phyloP scores from a whole-genome alignment of 2,113 vertebrate genomes.

The Pionites leucogaster region DNA sequence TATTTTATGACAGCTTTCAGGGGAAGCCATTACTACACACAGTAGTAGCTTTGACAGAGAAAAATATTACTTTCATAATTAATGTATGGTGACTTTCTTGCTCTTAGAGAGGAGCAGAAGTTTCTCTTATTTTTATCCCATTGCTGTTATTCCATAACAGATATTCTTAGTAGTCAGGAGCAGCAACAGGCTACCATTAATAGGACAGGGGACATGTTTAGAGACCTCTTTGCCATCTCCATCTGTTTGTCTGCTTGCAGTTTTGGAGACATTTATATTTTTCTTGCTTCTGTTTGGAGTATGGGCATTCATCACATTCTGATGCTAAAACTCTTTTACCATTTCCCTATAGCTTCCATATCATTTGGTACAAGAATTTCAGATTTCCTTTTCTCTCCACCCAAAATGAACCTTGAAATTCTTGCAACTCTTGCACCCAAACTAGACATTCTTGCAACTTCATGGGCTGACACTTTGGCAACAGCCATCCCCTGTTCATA shows the following conservation, averaged over 20 bases:
- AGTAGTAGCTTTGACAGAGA: background rate
- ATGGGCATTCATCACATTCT: accelerated
- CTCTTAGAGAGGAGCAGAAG: background rate
- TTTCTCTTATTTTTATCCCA: background rate
- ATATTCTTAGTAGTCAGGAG: background rate
- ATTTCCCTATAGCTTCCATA: background rate
- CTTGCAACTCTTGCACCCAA: background rate
- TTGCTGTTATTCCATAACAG: background rate
- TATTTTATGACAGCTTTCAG: background rate
- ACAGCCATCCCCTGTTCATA: background rate
- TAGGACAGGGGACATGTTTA: background rate
- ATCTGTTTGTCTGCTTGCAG: background rate
- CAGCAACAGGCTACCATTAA: background rate
- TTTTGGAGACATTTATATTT: background rate
- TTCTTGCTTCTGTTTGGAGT: background rate
- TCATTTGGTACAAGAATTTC: background rate
- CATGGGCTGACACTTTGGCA: accelerated
- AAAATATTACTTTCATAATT: slow-evolving; percentile 5
- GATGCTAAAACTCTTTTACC: background rate
- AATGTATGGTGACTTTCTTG: background rate
- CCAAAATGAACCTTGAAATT: background rate
- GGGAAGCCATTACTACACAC: background rate
- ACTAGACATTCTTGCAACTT: background rate
- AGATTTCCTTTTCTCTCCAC: background rate
- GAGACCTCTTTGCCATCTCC: background rate